phyloP scores from a whole-genome alignment of 2,888 invertebrate genomes.

The Scelioninae gen. 2 region DNA sequence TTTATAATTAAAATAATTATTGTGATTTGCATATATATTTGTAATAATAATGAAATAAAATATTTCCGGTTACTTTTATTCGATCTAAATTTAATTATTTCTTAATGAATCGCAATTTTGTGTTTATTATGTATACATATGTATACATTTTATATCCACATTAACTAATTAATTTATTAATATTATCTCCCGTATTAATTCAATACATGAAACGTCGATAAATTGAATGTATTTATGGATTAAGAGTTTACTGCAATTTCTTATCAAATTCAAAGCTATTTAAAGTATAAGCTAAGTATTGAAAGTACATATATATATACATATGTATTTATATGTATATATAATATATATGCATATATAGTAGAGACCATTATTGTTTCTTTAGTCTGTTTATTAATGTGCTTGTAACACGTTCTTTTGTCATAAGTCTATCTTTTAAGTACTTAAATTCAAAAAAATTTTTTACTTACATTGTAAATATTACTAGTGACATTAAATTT shows the following conservation, averaged over 20 bases:
- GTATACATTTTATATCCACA: no score
- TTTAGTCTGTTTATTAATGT: not conserved
- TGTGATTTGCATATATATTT: no score
- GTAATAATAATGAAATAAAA: no score
- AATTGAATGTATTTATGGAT: slow-evolving; percentile 3
- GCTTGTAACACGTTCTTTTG: not conserved
- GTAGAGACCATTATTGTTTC: not conserved
- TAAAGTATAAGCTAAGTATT: not conserved
- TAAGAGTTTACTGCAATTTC: slow-evolving; percentile 14
- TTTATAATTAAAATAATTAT: no score
- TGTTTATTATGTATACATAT: no score
- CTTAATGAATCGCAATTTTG: no score
- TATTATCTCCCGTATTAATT: not conserved
- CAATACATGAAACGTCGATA: not conserved
- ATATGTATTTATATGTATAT: not conserved
- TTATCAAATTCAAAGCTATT: slow-evolving; percentile 8
- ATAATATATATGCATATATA: no score
- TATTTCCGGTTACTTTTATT: no score
- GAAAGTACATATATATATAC: not conserved
- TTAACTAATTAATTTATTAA: no score
- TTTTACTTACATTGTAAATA: no score
- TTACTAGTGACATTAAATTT: no score
- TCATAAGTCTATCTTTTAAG: not conserved
- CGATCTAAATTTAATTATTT: no score
- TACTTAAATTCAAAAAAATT: not conserved